Percentiles rank a stretch among this genome's conserved stretches.
These are phyloP conservation scores for Laodelphax striatellus DNA, from an alignment of 1,140 invertebrate species.

Conservation along the genomic window DNA sequence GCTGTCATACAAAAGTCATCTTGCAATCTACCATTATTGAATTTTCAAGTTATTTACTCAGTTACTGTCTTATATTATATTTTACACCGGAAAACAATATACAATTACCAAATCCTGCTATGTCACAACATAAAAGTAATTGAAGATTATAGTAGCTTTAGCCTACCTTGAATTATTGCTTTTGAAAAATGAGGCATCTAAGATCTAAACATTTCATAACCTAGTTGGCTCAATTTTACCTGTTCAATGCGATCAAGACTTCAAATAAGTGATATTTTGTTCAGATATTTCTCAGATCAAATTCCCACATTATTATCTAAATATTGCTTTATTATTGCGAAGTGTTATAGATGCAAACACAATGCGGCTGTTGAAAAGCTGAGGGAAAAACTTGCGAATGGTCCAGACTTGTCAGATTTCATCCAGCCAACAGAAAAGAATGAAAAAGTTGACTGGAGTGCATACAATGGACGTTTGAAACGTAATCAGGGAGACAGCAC, in stretches of 20 bases:
- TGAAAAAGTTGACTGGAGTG: slow-evolving; percentile 36
- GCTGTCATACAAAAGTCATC: not conserved
- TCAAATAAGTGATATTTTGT: too few relatives aligned
- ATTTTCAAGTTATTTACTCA: not conserved
- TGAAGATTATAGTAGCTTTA: too few relatives aligned
- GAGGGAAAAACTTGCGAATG: slow-evolving; percentile 43
- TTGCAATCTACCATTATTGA: not conserved
- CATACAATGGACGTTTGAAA: slow-evolving; percentile 73
- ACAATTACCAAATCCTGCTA: too few relatives aligned
- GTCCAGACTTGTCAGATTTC: slow-evolving; percentile 52
- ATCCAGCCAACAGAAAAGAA: slow-evolving; percentile 8
- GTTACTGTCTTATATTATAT: not conserved
- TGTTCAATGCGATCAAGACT: too few relatives aligned
- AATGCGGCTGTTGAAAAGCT: slow-evolving; percentile 24
- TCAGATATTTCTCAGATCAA: not conserved
- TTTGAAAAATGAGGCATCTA: too few relatives aligned
- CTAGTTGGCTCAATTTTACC: too few relatives aligned
- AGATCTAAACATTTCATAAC: too few relatives aligned
- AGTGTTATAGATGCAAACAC: not conserved
- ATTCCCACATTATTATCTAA: not conserved
- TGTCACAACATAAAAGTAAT: too few relatives aligned
- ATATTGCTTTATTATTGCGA: not conserved
- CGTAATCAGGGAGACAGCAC: slow-evolving; percentile 68
- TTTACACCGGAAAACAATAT: not conserved
- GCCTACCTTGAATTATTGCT: too few relatives aligned